Conservation (phyloP, 2,113 vertebrate genomes). For the Clarias magur region DNA sequence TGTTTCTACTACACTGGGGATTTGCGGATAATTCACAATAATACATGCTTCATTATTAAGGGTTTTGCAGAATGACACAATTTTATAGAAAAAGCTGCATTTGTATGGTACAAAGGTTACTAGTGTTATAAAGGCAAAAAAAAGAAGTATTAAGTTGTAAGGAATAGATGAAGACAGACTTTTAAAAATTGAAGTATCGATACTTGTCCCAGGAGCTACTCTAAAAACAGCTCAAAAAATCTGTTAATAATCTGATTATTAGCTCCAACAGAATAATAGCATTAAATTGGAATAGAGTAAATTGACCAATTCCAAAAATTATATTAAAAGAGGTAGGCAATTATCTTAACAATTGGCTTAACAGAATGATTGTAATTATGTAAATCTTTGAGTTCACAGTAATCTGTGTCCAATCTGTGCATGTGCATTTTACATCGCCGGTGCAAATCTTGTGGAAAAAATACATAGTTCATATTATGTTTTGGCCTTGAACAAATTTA, state of each 20-base stretch:
- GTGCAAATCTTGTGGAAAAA: not conserved
- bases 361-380: not conserved
- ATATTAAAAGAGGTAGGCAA: not conserved
- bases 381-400: not conserved
- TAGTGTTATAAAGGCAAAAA: not conserved
- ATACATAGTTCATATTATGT: not conserved
- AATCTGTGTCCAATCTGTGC: not conserved
- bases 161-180: not conserved
- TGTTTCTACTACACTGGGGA: constrained; percentile 3
- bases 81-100: not conserved
- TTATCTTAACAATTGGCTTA: not conserved
- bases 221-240: not conserved
- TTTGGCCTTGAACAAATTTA: not conserved
- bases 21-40: not conserved
- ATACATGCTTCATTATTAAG: not conserved
- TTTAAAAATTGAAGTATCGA: not conserved
- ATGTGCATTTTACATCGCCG: not conserved
- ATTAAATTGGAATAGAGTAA: not conserved
- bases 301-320: not conserved
- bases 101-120: not conserved
- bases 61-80: not conserved
- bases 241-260: not conserved
- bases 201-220: not conserved
- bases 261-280: not conserved
- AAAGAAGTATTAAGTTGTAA: not conserved